A percentile compares a stretch with the other conserved stretches of the same genome.
Evolutionary conservation across 1,140 invertebrate species (phyloP).

Genomic region (Leptopilina clavipes): DNA sequence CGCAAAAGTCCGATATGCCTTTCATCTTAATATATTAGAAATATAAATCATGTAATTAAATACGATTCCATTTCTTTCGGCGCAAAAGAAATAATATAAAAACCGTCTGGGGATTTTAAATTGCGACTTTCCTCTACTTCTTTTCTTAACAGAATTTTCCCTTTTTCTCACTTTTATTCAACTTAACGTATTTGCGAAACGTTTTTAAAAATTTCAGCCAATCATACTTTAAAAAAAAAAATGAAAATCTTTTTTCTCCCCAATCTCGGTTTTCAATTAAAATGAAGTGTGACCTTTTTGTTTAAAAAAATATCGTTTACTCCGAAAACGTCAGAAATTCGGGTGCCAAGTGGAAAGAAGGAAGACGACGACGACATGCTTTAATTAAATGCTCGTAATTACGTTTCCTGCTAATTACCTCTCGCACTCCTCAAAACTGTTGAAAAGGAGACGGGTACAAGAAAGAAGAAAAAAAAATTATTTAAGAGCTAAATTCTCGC

Average conservation of each 20-base stretch:
- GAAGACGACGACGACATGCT: conserved; percentile 58
- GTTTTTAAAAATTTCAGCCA: background rate
- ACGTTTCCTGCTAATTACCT: conserved; percentile 67
- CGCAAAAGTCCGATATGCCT: background rate
- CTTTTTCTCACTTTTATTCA: too few species aligned
- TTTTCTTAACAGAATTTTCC: background rate
- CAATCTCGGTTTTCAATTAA: conserved; percentile 6
- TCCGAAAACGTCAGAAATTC: conserved; percentile 7
- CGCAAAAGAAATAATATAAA: background rate
- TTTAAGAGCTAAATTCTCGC: conserved; percentile 55
- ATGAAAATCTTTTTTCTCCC: background rate
- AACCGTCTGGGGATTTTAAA: conserved; percentile 3
- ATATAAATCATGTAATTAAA: conserved; percentile 7
- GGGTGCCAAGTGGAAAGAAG: background rate
- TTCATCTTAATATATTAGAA: conserved; percentile 30
- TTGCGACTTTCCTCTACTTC: too few species aligned
- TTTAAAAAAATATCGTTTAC: conserved; percentile 33
- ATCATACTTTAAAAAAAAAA: background rate
- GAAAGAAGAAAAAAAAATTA: conserved; percentile 58
- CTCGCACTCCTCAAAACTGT: conserved; percentile 46
- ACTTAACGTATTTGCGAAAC: background rate
- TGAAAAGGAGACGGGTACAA: conserved; percentile 42
- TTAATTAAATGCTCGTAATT: conserved; percentile 69
- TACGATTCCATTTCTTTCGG: background rate
- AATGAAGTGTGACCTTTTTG: background rate